Conservation (phyloP, 2,797 vertebrate genomes). For the Onychomys arenicola region DNA sequence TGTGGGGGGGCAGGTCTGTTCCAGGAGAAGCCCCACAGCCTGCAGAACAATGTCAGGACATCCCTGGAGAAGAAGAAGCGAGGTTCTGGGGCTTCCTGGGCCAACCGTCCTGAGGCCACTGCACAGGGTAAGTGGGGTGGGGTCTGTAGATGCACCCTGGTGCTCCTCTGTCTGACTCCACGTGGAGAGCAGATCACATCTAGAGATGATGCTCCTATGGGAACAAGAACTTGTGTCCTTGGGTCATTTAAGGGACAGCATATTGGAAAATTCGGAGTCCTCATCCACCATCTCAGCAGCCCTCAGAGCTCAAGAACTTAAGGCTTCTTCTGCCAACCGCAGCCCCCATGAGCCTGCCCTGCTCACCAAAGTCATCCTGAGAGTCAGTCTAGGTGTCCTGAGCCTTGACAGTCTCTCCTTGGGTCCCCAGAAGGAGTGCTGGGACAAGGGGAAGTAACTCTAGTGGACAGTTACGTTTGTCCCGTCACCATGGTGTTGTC, state of each 20-base stretch:
- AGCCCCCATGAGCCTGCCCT: not conserved
- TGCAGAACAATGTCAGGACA: constrained; percentile 90
- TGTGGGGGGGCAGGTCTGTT: constrained; percentile 94
- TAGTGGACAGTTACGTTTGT: too few species aligned
- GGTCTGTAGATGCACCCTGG: not conserved
- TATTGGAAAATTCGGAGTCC: not conserved
- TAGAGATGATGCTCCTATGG: not conserved
- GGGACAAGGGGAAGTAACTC: not conserved
- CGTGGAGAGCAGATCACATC: not conserved
- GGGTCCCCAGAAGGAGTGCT: not conserved
- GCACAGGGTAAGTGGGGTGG: constrained; percentile 85
- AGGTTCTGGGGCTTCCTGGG: constrained; percentile 85
- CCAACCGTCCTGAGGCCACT: constrained; percentile 79
- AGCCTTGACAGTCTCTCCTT: not conserved
- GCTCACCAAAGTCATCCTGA: not conserved
- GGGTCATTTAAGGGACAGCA: not conserved
- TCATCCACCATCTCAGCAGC: not conserved
- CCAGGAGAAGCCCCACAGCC: constrained; percentile 96
- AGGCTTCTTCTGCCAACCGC: too few species aligned
- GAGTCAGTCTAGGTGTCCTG: rapidly evolving
- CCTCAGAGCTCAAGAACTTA: not conserved
- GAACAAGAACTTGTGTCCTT: not conserved
- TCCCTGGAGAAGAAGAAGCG: constrained; percentile 91
- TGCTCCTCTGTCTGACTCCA: not conserved
- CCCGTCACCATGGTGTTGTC: not conserved